Base-by-base conservation (phyloP, 2,888 invertebrate species). In the Pristionchus arcanus region DNA sequence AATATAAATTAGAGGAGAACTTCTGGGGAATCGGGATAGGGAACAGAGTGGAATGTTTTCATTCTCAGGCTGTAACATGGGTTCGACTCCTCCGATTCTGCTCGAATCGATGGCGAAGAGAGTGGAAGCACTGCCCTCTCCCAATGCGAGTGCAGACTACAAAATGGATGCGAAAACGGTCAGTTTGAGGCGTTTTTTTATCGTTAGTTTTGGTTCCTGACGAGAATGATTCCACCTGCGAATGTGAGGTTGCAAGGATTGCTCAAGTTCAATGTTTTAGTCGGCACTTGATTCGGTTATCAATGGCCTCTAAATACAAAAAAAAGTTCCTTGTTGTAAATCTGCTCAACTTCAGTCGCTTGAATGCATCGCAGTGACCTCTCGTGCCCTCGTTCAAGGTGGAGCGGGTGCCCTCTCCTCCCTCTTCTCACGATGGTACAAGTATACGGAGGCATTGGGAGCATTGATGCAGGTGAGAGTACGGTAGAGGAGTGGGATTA, bases 11-110 rank as follows among this genome's bases (percentile, higher is more conserved):
- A n/a, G n/a, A n/a, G n/a, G n/a, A n/a, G n/a, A n/a, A n/a, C n/a
- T n/a, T n/a, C n/a, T n/a, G n/a, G n/a, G n/a, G n/a, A n/a, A n/a
- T n/a, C n/a, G n/a, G n/a, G n/a, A n/a, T n/a, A n/a, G n/a, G n/a
- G n/a, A n/a, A n/a, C n/a, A n/a, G n/a, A n/a, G n/a, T n/a, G n/a
- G n/a, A n/a, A n/a, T n/a, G n/a, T n/a, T n/a, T 34, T 66, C 66
- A 31, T 66, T 86, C 87, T 53, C 68, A 87, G 94, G 94, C 7
- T 93, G 93, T 84, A 93, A 93, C 87, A 91, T 92, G 25, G 91
- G 92, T 59, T 90, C 91, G 74, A 93, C 93, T 25, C 94, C 94
- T 13, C 85, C 90, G 7, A 84, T 91, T 25, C 90, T 94, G 0
- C 90, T 94, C 74, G 91, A 92, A 21, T 87, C 89, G 19, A 91